phyloP scores from a whole-genome alignment of 2,797 vertebrate species.

The Sebastes ruberrimus region DNA sequence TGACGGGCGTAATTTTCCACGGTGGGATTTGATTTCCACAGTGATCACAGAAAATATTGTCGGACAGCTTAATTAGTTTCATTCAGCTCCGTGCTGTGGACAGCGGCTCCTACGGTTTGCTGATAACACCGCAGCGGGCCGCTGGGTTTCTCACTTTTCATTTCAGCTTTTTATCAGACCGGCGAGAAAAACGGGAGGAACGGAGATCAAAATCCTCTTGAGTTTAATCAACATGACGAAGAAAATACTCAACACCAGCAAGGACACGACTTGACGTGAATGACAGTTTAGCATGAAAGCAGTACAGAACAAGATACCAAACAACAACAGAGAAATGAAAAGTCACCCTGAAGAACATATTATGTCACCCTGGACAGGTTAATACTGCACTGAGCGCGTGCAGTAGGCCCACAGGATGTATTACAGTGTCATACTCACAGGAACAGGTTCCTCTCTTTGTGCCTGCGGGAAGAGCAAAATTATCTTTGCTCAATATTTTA shows the following conservation, averaged over 20 bases:
- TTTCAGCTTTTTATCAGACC: neutral
- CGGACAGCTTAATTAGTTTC: constrained; percentile 53
- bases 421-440: neutral
- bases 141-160: neutral
- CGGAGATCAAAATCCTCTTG: neutral
- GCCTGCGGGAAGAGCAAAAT: neutral
- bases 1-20: constrained; percentile 20
- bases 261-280: neutral
- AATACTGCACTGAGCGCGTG: neutral
- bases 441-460: neutral
- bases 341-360: constrained; percentile 4
- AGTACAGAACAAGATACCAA: neutral
- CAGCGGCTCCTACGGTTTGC: neutral
- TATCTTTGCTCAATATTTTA: neutral
- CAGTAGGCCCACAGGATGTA: neutral
- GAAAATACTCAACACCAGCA: neutral
- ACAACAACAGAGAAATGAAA: neutral
- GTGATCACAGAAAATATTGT: constrained; percentile 42
- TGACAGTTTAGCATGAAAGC: neutral
- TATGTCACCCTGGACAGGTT: neutral
- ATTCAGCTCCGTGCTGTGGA: constrained; percentile 5
- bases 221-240: neutral
- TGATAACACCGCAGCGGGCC: constrained; percentile 11
- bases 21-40: constrained; percentile 50
- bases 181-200: neutral